These are phyloP conservation scores for Bombyx huttoni DNA, from an alignment of 2,888 invertebrate species.

Conservation along the genomic window DNA sequence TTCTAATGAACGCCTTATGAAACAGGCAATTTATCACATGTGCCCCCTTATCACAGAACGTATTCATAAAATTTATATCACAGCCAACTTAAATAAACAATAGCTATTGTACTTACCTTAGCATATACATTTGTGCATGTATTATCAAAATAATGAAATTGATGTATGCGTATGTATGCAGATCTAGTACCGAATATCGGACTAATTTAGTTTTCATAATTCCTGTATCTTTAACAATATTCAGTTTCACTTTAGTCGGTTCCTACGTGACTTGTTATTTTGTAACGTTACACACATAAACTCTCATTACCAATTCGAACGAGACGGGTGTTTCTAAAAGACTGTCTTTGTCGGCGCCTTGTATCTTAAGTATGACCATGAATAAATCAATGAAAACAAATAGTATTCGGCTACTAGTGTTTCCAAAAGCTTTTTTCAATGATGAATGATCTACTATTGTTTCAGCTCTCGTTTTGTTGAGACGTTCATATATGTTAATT, in stretches of 20 bases:
- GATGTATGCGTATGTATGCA: background rate
- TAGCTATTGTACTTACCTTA: slow-evolving; percentile 25
- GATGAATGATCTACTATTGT: slow-evolving; percentile 58
- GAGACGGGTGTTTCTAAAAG: slow-evolving; percentile 47
- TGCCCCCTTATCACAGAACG: slow-evolving; percentile 57
- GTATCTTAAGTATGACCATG: slow-evolving; percentile 57
- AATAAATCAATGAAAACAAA: slow-evolving; percentile 73
- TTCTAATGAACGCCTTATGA: slow-evolving; percentile 71
- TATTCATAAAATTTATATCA: slow-evolving; percentile 60
- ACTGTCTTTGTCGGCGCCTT: slow-evolving; percentile 61
- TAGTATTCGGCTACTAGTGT: slow-evolving; percentile 68
- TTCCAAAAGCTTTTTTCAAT: slow-evolving; percentile 56
- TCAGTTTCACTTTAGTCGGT: slow-evolving; percentile 47
- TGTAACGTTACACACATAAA: slow-evolving; percentile 41
- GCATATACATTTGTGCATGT: too few species aligned
- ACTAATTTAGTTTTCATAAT: slow-evolving; percentile 31
- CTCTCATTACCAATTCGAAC: slow-evolving; percentile 63
- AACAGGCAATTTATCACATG: slow-evolving; percentile 71
- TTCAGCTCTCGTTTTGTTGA: slow-evolving; percentile 56
- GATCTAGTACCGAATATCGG: background rate
- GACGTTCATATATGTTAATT: slow-evolving; percentile 56
- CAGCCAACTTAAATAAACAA: slow-evolving; percentile 55
- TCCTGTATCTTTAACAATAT: slow-evolving; percentile 32
- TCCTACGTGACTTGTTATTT: slow-evolving; percentile 49
- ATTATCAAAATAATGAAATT: background rate